Evolutionary conservation across 2,113 vertebrate genomes (phyloP), one percentile per base, ranked within the genome.

Genomic region (Mionectes macconnelli): DNA sequence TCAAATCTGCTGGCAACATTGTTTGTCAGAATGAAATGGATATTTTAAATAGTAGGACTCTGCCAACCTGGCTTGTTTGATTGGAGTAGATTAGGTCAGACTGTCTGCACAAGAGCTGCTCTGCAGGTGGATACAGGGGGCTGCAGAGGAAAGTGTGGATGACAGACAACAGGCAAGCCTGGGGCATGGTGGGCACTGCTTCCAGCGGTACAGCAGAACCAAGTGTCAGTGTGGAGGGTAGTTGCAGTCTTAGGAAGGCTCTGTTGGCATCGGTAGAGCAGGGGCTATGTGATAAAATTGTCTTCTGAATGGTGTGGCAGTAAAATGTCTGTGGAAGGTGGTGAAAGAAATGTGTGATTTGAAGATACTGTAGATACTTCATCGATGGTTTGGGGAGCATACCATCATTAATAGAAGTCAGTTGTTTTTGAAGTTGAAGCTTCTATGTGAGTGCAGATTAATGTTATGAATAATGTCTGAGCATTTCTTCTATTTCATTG

Each of bases 181-280:
- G 31, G 11, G 49, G 14, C 33, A 24, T 0, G 1, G 25, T 19
- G n/a, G 14, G 39, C 17, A 4, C 73, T 28, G 45, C 33, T 75
- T 55, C 57, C 57, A 9, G 56, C 19, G 21, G 8, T 69, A 30
- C 40, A 11, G 59, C 59, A 74, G 47, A 40, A 30, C 20, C 8
- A 7, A 24, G 0, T 25, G 9, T 33, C 49, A 12, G 30, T 1
- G 0, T 37, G 66, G 35, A 60, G 59, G 31, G 35, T 6, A 18
- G 23, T 24, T 1, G 6, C 21, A 68, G 70, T 40, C 66, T 31
- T 14, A 10, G 52, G 27, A 21, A 70, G 9, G 12, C 33, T 57
- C 16, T 39, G 35, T 24, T 68, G 62, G 31, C 45, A 47, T n/a
- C 5, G 0, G 5, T 19, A 10, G 21, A 68, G 57, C 66, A 40